Conservation (phyloP, 2,888 invertebrate species). For the Tipula helvola region DNA sequence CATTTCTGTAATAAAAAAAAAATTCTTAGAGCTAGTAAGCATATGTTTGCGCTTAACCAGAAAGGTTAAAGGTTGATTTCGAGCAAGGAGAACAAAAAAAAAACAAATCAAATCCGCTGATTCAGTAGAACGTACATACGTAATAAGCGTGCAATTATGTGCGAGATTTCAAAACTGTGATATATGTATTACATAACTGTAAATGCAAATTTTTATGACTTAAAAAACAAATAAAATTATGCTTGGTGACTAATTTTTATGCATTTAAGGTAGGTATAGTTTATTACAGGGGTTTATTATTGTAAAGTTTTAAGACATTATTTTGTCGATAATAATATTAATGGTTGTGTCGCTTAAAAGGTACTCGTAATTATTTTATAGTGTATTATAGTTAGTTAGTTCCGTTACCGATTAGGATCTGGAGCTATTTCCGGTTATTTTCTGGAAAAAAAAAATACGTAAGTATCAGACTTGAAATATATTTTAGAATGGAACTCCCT, state of each 20-base stretch:
- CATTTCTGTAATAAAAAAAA: neutral
- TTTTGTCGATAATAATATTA: neutral
- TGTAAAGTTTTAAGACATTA: neutral
- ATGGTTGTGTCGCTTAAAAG: neutral
- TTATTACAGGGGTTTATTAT: neutral
- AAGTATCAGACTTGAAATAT: neutral
- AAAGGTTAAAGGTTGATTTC: neutral
- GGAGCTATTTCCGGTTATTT: neutral
- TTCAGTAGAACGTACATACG: neutral
- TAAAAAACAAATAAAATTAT: neutral
- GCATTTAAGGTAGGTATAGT: neutral
- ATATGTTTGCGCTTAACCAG: neutral
- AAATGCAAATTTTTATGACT: neutral
- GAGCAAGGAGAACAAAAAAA: neutral
- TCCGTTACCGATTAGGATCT: neutral
- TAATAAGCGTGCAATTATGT: neutral
- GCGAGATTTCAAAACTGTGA: neutral
- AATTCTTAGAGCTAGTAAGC: neutral
- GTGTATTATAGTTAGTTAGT: neutral
- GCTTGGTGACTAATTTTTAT: neutral
- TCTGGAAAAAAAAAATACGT: neutral
- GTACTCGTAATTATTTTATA: neutral
- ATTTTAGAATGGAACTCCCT: neutral
- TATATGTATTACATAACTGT: neutral
- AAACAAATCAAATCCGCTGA: neutral